phyloP scores from a whole-genome alignment of 1,140 invertebrate genomes.

The Drosophila fuyamai region DNA sequence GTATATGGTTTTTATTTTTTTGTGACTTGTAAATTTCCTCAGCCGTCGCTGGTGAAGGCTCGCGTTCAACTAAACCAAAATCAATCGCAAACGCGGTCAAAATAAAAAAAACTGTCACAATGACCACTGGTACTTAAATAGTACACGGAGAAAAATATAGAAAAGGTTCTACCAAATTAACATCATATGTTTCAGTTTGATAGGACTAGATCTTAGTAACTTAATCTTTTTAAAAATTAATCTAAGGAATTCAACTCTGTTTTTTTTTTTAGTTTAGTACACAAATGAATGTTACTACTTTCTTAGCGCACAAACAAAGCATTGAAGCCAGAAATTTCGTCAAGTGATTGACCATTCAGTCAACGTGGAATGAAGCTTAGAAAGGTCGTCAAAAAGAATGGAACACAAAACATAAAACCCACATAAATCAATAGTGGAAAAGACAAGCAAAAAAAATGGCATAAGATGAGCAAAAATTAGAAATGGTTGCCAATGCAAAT shows the following conservation, averaged over 20 bases:
- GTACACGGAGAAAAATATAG: background rate
- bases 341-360: constrained; percentile 5
- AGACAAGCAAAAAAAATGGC: constrained; percentile 9
- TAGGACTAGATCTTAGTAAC: no score
- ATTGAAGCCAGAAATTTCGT: background rate
- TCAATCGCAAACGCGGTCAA: constrained; percentile 52
- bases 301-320: background rate
- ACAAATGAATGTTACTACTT: background rate
- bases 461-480: constrained; percentile 6
- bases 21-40: constrained; percentile 10
- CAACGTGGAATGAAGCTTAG: constrained; percentile 2
- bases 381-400: constrained; percentile 21
- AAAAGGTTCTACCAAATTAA: no score
- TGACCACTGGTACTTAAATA: constrained; percentile 11
- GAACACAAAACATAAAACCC: constrained; percentile 45
- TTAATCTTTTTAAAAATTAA: background rate
- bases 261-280: no score
- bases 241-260: no score
- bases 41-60: constrained; percentile 40
- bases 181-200: no score
- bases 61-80: constrained; percentile 68
- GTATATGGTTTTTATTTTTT: constrained; percentile 9
- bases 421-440: constrained; percentile 41
- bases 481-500: constrained; percentile 7
- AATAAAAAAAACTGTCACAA: constrained; percentile 50